Conservation (phyloP, 35 echinoderm and acorn worm genomes). For the Heliocidaris erythrogramma region DNA sequence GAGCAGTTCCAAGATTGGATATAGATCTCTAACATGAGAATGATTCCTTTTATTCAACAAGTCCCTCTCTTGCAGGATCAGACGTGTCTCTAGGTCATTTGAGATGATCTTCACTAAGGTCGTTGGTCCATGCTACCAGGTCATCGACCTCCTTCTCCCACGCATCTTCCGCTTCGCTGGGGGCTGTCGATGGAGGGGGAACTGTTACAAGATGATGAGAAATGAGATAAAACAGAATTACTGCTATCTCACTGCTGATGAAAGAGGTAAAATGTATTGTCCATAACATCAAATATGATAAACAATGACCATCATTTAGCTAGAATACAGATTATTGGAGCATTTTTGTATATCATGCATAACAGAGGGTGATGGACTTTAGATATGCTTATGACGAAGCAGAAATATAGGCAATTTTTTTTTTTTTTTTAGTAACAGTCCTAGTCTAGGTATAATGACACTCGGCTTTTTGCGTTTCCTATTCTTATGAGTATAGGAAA, state of each 20-base stretch:
- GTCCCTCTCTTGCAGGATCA: background rate
- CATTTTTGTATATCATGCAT: too few relatives aligned
- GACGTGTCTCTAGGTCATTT: slow-evolving; percentile 32
- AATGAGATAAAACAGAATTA: background rate
- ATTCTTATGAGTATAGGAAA: too few relatives aligned
- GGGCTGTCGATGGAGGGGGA: slow-evolving; percentile 76
- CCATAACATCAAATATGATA: background rate
- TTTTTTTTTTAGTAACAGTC: too few relatives aligned
- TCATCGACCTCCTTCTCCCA: slow-evolving; percentile 98
- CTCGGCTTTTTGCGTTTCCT: too few relatives aligned
- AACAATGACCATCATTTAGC: background rate
- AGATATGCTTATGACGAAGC: too few relatives aligned
- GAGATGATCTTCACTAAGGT: slow-evolving; percentile 84
- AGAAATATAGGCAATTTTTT: too few relatives aligned
- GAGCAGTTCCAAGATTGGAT: too few relatives aligned
- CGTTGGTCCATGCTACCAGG: slow-evolving; percentile 91
- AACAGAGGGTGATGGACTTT: too few relatives aligned
- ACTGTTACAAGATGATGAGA: slow-evolving; percentile 21
- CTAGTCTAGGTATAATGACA: too few relatives aligned
- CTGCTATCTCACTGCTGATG: background rate
- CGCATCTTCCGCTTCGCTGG: slow-evolving; percentile 81
- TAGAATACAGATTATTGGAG: too few relatives aligned
- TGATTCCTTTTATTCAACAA: background rate
- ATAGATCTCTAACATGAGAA: background rate
- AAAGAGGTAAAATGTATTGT: slow-evolving; percentile 36